Evolutionary conservation across 2,113 vertebrate genomes (phyloP).

Genomic region (Oryctolagus cuniculus): DNA sequence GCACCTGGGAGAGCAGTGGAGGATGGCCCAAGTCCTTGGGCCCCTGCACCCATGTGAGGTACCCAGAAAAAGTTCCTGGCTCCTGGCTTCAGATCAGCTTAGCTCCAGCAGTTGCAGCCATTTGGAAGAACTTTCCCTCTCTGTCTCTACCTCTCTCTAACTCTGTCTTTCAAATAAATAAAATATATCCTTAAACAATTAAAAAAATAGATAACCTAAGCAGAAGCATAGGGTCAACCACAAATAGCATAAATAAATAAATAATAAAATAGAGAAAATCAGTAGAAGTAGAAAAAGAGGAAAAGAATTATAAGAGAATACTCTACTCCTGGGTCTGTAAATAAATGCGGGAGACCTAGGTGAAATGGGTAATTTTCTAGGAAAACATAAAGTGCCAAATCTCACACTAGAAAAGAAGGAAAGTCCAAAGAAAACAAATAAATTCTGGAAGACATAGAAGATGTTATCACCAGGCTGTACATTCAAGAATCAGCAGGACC

Average conservation of each 20-base stretch:
- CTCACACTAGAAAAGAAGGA: not conserved
- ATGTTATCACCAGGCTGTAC: not conserved
- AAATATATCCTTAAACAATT: no score
- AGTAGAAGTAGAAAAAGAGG: not conserved
- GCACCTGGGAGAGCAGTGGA: no score
- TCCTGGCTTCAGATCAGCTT: no score
- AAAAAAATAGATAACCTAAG: no score
- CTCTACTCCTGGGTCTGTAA: not conserved
- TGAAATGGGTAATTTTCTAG: not conserved
- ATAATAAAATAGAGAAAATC: not conserved
- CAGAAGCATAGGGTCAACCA: not conserved
- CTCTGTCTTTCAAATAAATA: no score
- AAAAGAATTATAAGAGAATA: not conserved
- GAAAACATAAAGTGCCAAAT: not conserved
- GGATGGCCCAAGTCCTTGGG: no score
- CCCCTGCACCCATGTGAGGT: no score
- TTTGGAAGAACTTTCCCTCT: no score
- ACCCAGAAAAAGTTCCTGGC: no score
- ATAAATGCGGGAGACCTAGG: not conserved
- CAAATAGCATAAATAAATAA: not conserved
- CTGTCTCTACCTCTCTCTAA: no score
- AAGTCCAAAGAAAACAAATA: not conserved
- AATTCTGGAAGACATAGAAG: not conserved
- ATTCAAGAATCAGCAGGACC: not conserved
- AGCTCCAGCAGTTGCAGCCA: no score